These are phyloP conservation scores for Drosophila auraria DNA, from an alignment of 1,140 invertebrate genomes.

Conservation along the genomic window DNA sequence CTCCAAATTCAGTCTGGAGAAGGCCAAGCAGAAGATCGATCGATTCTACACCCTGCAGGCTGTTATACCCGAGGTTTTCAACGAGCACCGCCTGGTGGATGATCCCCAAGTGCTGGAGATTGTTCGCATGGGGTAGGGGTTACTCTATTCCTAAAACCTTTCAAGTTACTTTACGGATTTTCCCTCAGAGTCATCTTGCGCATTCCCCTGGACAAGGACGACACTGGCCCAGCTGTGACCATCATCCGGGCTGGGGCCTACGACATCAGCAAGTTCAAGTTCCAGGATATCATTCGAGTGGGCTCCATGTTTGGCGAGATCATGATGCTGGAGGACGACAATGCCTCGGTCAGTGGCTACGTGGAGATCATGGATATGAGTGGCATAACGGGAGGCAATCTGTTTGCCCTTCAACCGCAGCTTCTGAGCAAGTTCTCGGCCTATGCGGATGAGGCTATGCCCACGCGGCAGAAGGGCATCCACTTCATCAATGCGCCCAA, in stretches of 20 bases:
- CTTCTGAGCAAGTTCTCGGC: conserved; percentile 86
- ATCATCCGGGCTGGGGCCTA: conserved; percentile 83
- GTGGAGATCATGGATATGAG: conserved; percentile 86
- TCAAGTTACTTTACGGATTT: background rate
- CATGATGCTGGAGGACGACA: conserved; percentile 84
- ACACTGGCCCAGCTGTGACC: conserved; percentile 84
- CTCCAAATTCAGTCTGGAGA: conserved; percentile 89
- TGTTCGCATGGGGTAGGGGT: conserved; percentile 85
- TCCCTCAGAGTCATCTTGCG: conserved; percentile 64
- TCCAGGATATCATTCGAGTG: conserved; percentile 78
- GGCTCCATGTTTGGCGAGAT: conserved; percentile 84
- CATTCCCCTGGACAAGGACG: conserved; percentile 65
- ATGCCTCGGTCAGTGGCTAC: conserved; percentile 77
- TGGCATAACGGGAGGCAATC: conserved; percentile 84
- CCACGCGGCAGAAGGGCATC: conserved; percentile 86
- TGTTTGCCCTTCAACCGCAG: conserved; percentile 86
- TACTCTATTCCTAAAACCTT: background rate
- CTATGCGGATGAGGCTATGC: conserved; percentile 86
- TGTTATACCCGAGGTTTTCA: conserved; percentile 87
- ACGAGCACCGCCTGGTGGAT: conserved; percentile 73
- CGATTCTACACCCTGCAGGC: conserved; percentile 88
- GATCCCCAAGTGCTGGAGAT: conserved; percentile 85
- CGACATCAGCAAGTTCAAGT: conserved; percentile 74
- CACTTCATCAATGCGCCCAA: conserved; percentile 86
- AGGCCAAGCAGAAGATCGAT: conserved; percentile 89